phyloP scores from a whole-genome alignment of 2,797 vertebrate species.

The Acanthiza pusilla region DNA sequence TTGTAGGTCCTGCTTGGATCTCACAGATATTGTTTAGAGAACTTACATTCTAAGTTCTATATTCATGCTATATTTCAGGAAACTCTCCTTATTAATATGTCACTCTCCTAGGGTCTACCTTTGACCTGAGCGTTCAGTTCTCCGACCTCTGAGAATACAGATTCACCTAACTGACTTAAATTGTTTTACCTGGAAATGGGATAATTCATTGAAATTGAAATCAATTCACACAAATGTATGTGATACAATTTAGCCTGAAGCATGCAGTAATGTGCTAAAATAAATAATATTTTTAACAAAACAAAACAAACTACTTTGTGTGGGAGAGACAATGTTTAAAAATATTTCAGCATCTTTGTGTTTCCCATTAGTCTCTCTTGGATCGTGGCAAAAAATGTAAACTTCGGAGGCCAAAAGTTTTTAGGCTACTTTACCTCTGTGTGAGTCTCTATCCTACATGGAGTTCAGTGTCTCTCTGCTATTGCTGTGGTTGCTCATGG shows the following conservation, averaged over 20 bases:
- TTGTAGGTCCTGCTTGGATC: background rate
- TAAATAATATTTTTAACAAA: background rate
- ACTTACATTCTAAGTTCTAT: background rate
- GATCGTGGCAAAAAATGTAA: background rate
- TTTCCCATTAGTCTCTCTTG: background rate
- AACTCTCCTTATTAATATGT: background rate
- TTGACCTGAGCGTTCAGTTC: background rate
- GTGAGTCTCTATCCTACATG: background rate
- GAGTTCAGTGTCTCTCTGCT: background rate
- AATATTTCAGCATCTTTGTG: background rate
- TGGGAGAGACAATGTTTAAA: background rate
- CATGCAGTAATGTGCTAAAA: background rate
- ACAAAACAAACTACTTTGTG: background rate
- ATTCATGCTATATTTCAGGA: background rate
- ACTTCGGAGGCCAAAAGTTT: background rate
- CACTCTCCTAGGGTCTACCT: background rate
- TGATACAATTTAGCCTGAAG: background rate
- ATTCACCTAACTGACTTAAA: background rate
- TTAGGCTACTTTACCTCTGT: background rate
- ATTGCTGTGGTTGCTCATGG: background rate
- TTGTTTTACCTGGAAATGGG: background rate
- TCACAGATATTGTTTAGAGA: background rate
- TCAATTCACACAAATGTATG: background rate
- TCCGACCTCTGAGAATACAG: background rate
- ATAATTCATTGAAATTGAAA: background rate